Base-by-base conservation (phyloP, 53 echinoderm and acorn worm species). In the Astropecten irregularis region DNA sequence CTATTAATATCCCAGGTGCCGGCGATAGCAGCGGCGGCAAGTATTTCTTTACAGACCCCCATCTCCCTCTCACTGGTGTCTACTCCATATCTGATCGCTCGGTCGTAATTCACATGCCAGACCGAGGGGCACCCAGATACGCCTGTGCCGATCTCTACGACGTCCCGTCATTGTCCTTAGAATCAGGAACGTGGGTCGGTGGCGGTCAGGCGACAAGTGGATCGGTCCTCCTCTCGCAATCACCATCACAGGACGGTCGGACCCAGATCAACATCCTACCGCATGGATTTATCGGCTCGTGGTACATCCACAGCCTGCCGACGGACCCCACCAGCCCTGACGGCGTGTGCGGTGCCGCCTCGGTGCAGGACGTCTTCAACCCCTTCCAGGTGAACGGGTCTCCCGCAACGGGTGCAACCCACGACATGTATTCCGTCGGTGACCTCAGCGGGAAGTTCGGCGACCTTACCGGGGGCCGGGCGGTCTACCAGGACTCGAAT, bases 381-480 rank as follows among this genome's bases (percentile, higher is more conserved):
- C 95, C 95, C 22, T 95, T 92, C 42, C 73, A 62, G 19, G 82
- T 88, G 10, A 4, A 23, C 68, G 30, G 18, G 3, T 83, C 90
- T 7, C 95, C 95, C 4, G 44, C 64, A 9, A 40, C 47, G 15
- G 88, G 85, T 28, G n/a, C n/a, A n/a, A 95, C 95, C 19, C 27
- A 89, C 8, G 95, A 95, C 44, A 84, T 90, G 82, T 95, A 91
- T 71, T 92, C 92, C 63, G 73, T 88, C 3, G 95, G 95, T 1
- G 95, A 95, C 58, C 69, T 95, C 39, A 95, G 92, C 40, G 92
- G 92, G 25, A 95, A 95, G 68, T 95, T 90, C 53, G 92, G 63
- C 19, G 84, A 74, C 21, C 81, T 92, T 29, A 72, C 76, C 18
- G 44, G 49, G 13, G 15, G 23, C 28, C 27, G 48, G 25, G 68